phyloP scores from a whole-genome alignment of 1,140 invertebrate genomes.

The Sipha flava region DNA sequence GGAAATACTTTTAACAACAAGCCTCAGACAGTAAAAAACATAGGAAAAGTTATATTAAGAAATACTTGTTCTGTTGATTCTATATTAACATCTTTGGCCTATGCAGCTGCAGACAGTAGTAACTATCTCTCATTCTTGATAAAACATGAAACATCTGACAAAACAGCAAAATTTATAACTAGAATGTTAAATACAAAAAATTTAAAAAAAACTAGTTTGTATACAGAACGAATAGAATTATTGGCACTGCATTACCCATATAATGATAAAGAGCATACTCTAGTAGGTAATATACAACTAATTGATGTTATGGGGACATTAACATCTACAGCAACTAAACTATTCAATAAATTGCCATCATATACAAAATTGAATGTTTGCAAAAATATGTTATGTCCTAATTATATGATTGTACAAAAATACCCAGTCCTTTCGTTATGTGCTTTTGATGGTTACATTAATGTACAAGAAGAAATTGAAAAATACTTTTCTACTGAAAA shows the following conservation, averaged over 20 bases:
- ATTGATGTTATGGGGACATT: no score
- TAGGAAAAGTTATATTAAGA: neutral
- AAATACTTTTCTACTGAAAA: neutral
- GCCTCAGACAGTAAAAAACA: neutral
- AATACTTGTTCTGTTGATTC: neutral
- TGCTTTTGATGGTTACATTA: neutral
- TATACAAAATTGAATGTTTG: no score
- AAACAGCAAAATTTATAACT: neutral
- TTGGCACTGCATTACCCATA: no score
- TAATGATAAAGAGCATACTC: no score
- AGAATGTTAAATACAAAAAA: neutral
- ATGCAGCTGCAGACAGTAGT: neutral
- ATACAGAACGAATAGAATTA: neutral
- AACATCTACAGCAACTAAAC: no score
- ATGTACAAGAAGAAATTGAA: neutral
- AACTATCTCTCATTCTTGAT: neutral
- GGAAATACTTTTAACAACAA: neutral
- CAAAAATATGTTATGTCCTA: no score
- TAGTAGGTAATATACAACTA: no score
- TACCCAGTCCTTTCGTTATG: neutral
- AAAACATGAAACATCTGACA: neutral
- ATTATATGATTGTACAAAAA: neutral
- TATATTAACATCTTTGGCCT: neutral
- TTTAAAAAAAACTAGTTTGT: neutral
- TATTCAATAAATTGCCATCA: no score